Percentiles rank a stretch among this genome's conserved stretches.
phyloP scores from a whole-genome alignment of 1,140 invertebrate genomes.

The Lepidurus packardi region DNA sequence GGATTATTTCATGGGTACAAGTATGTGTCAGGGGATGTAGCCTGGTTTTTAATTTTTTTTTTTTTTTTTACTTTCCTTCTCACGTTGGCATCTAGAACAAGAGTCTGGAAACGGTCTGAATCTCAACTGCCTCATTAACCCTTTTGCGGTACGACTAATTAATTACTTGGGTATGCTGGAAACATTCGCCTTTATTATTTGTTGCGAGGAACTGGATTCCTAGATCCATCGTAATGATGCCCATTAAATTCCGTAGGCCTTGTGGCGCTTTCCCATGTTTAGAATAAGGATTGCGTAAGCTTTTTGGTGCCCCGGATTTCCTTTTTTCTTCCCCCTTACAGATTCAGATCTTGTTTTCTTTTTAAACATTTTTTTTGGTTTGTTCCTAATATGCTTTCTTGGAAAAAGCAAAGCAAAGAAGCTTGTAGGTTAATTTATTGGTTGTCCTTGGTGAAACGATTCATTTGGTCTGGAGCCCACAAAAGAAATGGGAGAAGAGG shows the following conservation, averaged over 20 bases:
- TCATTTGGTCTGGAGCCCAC: too few relatives aligned
- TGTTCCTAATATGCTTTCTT: too few relatives aligned
- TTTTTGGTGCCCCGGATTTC: too few relatives aligned
- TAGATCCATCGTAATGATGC: neutral
- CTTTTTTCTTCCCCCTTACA: too few relatives aligned
- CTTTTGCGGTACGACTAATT: neutral
- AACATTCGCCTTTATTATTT: neutral
- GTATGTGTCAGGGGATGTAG: neutral
- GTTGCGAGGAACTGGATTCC: neutral
- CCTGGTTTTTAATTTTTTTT: neutral
- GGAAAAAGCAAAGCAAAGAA: too few relatives aligned
- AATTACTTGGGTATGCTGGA: neutral
- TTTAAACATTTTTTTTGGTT: too few relatives aligned
- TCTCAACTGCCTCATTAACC: slow-evolving; percentile 18
- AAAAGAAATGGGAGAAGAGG: neutral
- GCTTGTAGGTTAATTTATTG: too few relatives aligned
- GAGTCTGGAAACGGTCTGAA: neutral
- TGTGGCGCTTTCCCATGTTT: neutral
- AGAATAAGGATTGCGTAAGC: too few relatives aligned
- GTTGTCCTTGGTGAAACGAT: too few relatives aligned
- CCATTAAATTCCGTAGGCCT: slow-evolving; percentile 7
- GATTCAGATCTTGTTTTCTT: too few relatives aligned
- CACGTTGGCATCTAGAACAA: neutral
- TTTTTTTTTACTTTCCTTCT: neutral
- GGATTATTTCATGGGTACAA: neutral